Conservation (phyloP, 2,113 vertebrate species). For the Leptobrachium ailaonicum region DNA sequence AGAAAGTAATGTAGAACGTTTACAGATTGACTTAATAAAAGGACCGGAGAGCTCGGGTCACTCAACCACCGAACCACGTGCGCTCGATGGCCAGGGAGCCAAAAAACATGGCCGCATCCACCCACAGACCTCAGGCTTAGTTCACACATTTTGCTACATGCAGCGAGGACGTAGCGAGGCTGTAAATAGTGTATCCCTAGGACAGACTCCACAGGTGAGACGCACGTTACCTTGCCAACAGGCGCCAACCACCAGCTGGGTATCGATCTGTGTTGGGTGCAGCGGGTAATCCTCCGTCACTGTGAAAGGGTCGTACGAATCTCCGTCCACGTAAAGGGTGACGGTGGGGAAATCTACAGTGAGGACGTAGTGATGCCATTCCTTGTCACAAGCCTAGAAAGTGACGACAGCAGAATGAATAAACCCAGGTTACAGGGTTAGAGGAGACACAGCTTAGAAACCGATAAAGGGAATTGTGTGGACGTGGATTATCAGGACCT, state of each 20-base stretch:
- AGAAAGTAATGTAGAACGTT: no score
- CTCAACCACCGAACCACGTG: no score
- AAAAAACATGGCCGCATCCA: not conserved
- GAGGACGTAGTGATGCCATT: constrained; percentile 96
- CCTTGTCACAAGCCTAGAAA: constrained; percentile 88
- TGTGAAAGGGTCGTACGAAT: constrained; percentile 87
- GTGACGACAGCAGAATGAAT: not conserved
- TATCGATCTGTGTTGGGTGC: constrained; percentile 83
- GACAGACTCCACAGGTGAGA: no score
- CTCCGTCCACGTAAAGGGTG: constrained; percentile 86
- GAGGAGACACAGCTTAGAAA: no score
- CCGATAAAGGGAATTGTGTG: no score
- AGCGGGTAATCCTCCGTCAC: constrained; percentile 94
- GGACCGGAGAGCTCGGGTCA: no score
- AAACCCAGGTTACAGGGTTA: not conserved
- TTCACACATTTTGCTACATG: not conserved
- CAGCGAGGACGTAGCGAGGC: not conserved
- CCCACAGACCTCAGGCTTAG: not conserved
- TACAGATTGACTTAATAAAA: no score
- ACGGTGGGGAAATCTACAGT: constrained; percentile 85
- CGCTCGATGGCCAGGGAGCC: no score
- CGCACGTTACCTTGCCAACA: constrained; percentile 92
- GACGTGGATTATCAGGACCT: no score
- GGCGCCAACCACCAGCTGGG: constrained; percentile 90
- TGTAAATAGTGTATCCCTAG: no score